Evolutionary conservation across 2,113 vertebrate species (phyloP).

Genomic region (Ictalurus furcatus): DNA sequence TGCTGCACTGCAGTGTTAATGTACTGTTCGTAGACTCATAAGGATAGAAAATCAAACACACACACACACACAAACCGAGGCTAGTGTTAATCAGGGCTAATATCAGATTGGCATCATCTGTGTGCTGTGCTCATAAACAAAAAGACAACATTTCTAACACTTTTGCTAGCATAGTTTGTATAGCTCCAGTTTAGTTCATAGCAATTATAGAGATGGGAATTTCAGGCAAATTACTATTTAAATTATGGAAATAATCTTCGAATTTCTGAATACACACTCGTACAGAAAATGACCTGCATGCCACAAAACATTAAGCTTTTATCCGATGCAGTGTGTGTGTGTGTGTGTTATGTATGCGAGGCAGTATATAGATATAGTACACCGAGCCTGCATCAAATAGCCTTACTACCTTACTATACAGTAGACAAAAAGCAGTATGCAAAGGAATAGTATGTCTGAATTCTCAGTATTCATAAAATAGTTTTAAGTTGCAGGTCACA

Average conservation of each 20-base stretch:
- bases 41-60: background rate
- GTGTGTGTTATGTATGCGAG: background rate
- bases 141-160: background rate
- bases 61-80: background rate
- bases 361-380: background rate
- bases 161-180: background rate
- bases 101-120: background rate
- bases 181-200: background rate
- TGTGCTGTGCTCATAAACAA: background rate
- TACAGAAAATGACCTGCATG: background rate
- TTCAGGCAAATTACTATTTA: background rate
- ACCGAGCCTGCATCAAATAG: no score
- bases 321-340: background rate
- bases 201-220: background rate
- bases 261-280: background rate
- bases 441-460: no score
- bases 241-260: background rate
- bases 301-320: background rate
- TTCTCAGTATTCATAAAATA: no score
- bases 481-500: no score
- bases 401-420: no score
- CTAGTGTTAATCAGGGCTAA: background rate
- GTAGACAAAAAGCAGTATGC: no score
- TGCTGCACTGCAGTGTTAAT: background rate
- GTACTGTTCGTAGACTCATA: background rate